Base-by-base conservation (phyloP, 2,113 vertebrate genomes). In the Anhinga anhinga region DNA sequence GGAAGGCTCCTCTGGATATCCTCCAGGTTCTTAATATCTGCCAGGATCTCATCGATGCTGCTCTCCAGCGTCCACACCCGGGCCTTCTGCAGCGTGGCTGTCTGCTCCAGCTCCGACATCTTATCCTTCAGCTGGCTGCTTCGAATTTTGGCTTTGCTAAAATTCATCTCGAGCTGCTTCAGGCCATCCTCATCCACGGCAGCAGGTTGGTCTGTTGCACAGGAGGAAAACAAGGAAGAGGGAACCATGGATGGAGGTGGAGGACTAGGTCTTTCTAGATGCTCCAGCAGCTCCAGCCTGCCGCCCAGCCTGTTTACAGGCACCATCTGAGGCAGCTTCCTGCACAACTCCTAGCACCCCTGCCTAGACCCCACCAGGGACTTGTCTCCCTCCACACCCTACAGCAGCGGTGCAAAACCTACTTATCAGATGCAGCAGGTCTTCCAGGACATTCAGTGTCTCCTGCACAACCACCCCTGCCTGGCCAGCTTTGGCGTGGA, bases 11-110 rank as follows among this genome's bases (percentile, higher is more conserved):
- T 79, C 66, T 97, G 93, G 82, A 99, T 99, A n/a, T 99, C 96
- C 95, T 99, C 97, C 95, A 99, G 98, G 98, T 99, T 99, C 44
- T 86, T 78, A 59, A 99, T 99, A 86, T 99, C 99, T 1, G 69
- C 91, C 90, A 98, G 94, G 95, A 99, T 98, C 81, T 82, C 96
- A 8, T 98, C 95, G 3, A 99, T 99, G 97, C 98, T 98, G 13
- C 3, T 82, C 62, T 99, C 96, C 93, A 99, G 96, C 0, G 5
- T 40, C 16, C 0, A 26, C n/a, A 99, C 96, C 18, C 61, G 95
- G 36, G 88, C 90, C 63, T 83, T 98, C 94, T 99, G 98, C 14
- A 89, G 96, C 0, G 8, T 71, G 4, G 99, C 98, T n/a, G 96
- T 97, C 40, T 98, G 95, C 90, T 98, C 98, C 93, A 99, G 97